phyloP scores from a whole-genome alignment of 2,797 vertebrate species.

The Hyperoplus immaculatus region DNA sequence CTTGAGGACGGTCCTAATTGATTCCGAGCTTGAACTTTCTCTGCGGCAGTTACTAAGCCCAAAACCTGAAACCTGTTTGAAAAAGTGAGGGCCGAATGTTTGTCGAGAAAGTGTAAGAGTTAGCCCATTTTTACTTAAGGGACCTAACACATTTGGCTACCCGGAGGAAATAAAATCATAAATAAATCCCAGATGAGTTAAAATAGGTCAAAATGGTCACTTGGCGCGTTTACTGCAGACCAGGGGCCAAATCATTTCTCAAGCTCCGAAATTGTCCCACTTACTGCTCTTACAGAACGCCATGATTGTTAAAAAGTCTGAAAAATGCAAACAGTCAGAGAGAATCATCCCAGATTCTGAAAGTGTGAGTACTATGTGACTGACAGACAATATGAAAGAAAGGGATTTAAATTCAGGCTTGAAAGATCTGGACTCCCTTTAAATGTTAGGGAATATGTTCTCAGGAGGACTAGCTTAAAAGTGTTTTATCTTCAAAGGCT shows the following conservation, averaged over 20 bases:
- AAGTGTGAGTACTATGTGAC: constrained; percentile 11
- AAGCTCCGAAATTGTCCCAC: constrained; percentile 19
- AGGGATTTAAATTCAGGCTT: not conserved
- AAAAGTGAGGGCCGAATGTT: not conserved
- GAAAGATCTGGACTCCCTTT: not conserved
- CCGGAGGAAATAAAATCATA: constrained; percentile 13
- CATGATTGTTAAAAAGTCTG: constrained; percentile 15
- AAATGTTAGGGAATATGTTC: not conserved
- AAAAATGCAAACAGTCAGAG: constrained; percentile 28
- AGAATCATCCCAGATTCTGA: constrained; percentile 23
- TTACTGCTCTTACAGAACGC: constrained; percentile 12
- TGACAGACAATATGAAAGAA: not conserved
- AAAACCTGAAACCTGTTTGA: not conserved
- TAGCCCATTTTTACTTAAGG: not conserved
- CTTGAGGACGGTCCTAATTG: constrained; percentile 33
- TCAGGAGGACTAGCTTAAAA: not conserved
- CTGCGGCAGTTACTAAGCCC: not conserved
- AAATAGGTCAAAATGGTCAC: constrained; percentile 12
- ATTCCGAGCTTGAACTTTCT: constrained; percentile 47
- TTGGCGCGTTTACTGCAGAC: not conserved
- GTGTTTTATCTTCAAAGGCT: not conserved
- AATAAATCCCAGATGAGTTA: constrained; percentile 10
- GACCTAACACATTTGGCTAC: constrained; percentile 4
- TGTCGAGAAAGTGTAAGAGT: not conserved
- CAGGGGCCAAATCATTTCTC: constrained; percentile 39